Evolutionary conservation across 1,140 invertebrate genomes (phyloP), one percentile per base, ranked within the genome.

Genomic region (Battus philenor): DNA sequence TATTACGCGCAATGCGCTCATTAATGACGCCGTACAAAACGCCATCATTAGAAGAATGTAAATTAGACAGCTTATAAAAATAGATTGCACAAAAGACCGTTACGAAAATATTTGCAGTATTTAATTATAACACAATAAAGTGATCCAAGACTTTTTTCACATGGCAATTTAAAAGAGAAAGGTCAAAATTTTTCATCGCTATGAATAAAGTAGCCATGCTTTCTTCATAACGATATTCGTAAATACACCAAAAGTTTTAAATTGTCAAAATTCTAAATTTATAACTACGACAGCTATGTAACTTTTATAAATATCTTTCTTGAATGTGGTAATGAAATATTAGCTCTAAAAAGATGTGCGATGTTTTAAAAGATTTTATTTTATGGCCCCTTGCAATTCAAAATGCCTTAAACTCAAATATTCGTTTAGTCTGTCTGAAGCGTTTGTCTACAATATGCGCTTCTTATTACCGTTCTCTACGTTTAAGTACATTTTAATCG

Each of bases 11-110:
- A 47, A 53, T 50, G 53, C 58, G 26, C 48, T 47, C 52, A 55
- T 60, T 54, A 57, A 54, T 51, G 38, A 46, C 29, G 47, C 39
- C 52, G 44, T 44, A 57, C 47, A 51, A 54, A 54, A 51, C 59
- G 59, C 50, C 50, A 49, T n/a, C 48, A 30, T 39, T 52, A 27
- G 24, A 53, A 34, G 45, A 54, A 55, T 72, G 50, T 72, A 77
- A 71, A 79, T 64, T 59, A 80, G 60, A 70, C 61, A 68, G 63
- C 70, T 57, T 83, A 83, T 75, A 81, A 83, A 83, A 81, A 81
- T 83, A 81, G 79, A 83, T 83, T 81, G 79, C 79, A 83, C 77
- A 54, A 70, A 77, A 77, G 51, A 71, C 59, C 50, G 56, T 65
- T 80, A 77, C 54, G 69, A 78, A 83, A 83, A 83, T 83, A 83